phyloP scores from a whole-genome alignment of 2,797 vertebrate genomes.

The Falco naumanni region DNA sequence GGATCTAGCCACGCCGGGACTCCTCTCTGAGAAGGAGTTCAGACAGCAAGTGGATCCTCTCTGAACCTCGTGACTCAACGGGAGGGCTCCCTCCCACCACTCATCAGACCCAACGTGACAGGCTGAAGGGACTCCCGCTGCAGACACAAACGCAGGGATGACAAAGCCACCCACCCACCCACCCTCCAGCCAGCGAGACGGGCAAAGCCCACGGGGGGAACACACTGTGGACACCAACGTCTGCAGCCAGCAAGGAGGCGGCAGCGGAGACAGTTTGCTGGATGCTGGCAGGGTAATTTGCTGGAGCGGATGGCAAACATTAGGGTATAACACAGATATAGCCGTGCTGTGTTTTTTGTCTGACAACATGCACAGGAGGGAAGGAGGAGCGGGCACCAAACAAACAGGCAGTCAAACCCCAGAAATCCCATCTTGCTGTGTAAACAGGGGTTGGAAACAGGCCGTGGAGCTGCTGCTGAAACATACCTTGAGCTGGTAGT shows the following conservation, averaged over 20 bases:
- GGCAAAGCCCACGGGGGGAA: not conserved
- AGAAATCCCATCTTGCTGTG: not conserved
- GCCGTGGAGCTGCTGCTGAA: rapidly evolving
- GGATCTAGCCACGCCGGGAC: too few relatives aligned
- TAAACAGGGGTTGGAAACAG: not conserved
- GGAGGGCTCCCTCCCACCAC: too few relatives aligned
- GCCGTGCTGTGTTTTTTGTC: not conserved
- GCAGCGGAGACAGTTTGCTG: not conserved
- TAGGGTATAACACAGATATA: not conserved
- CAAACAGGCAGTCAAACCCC: not conserved
- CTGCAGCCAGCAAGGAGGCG: not conserved
- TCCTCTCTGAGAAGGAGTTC: too few relatives aligned
- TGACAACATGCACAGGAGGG: not conserved
- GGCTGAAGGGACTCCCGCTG: not conserved
- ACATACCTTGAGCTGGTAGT: conserved; percentile 91
- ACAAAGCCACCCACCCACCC: rapidly evolving
- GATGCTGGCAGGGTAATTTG: not conserved
- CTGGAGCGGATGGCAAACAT: not conserved
- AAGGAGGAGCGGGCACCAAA: not conserved
- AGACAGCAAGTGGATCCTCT: too few relatives aligned
- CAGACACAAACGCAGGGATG: rapidly evolving
- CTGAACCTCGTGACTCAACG: too few relatives aligned
- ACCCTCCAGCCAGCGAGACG: rapidly evolving
- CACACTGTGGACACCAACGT: not conserved
- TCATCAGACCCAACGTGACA: too few relatives aligned